Percentiles rank a stretch among this genome's conserved stretches.
Evolutionary conservation across 2,797 vertebrate species (phyloP).

Genomic region (Agapornis canus): DNA sequence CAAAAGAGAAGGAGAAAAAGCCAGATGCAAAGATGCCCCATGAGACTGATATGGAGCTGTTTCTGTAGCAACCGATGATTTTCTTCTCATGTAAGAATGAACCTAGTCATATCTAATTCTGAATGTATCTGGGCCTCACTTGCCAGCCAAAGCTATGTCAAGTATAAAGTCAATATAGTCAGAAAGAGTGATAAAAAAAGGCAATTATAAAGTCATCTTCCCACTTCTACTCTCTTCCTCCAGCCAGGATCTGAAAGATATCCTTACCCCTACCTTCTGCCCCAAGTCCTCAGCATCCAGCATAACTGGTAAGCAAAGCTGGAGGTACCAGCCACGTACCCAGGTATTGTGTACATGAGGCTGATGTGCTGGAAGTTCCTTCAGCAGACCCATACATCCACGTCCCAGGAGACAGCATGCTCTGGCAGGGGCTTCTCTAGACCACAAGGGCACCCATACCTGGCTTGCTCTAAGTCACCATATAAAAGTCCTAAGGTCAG

Average conservation of each 20-base stretch:
- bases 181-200: conserved; percentile 53
- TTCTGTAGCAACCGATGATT: conserved; percentile 68
- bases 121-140: conserved; percentile 62
- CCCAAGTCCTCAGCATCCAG: neutral
- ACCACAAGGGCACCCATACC: neutral
- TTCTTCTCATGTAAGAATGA: conserved; percentile 57
- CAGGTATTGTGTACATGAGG: rapidly evolving
- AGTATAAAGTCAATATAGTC: conserved; percentile 53
- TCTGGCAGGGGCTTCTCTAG: neutral
- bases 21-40: conserved; percentile 62
- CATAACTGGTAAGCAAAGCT: neutral
- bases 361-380: neutral
- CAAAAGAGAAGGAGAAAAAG: conserved; percentile 63
- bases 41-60: conserved; percentile 59
- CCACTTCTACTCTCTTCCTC: neutral
- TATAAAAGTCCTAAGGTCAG: neutral
- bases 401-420: rapidly evolving
- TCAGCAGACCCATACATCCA: neutral
- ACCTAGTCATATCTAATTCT: conserved; percentile 48
- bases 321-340: neutral
- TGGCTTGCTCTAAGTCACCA: neutral
- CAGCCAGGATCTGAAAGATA: neutral
- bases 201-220: conserved; percentile 61
- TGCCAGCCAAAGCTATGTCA: conserved; percentile 59
- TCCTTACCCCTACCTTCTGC: neutral